A percentile compares a stretch with the other conserved stretches of the same genome.
Evolutionary conservation across 2,797 vertebrate genomes (phyloP).

Genomic region (Odontamblyopus lacepedii): DNA sequence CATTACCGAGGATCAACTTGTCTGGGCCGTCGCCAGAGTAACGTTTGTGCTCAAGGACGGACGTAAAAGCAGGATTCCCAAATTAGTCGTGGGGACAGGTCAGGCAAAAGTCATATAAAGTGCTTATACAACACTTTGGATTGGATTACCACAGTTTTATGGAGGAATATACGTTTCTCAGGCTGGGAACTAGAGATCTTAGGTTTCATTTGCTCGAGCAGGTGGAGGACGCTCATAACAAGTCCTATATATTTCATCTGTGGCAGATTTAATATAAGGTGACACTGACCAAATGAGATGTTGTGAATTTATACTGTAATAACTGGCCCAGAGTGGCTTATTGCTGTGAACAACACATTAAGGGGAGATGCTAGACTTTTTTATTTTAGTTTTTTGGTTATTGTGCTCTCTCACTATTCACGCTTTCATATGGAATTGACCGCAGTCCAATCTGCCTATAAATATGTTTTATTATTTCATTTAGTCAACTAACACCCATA

Average conservation of each 20-base stretch:
- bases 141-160: neutral
- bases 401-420: too few species aligned
- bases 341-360: neutral
- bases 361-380: too few species aligned
- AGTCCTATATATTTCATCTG: conserved; percentile 2
- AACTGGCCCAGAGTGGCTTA: neutral
- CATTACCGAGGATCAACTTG: conserved; percentile 58
- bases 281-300: neutral
- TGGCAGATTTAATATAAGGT: neutral
- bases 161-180: neutral
- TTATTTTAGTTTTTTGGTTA: too few species aligned
- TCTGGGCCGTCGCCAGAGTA: conserved; percentile 28
- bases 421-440: too few species aligned
- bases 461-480: too few species aligned
- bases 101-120: conserved; percentile 5
- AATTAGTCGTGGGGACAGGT: conserved; percentile 16
- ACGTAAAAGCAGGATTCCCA: conserved; percentile 21
- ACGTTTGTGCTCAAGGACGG: conserved; percentile 35
- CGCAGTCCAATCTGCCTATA: too few species aligned
- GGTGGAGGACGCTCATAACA: conserved; percentile 5
- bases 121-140: neutral
- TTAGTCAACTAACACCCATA: too few species aligned
- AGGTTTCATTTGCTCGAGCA: conserved; percentile 7
- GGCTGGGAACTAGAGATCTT: neutral
- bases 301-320: neutral